Evolutionary conservation across 2,113 vertebrate genomes (phyloP).

Genomic region (Menidia beryllina): DNA sequence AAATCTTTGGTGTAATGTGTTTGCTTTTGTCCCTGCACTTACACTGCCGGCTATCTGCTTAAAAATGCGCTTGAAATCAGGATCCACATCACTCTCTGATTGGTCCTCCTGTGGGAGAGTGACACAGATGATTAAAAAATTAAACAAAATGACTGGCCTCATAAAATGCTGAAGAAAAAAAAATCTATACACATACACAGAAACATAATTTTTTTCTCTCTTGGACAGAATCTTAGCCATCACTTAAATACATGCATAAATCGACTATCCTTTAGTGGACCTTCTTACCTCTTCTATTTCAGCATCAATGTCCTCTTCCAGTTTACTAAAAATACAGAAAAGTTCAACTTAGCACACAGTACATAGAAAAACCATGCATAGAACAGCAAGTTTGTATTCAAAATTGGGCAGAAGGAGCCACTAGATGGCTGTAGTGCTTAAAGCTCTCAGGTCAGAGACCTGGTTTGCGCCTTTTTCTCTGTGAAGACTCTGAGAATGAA

Average conservation of each 20-base stretch:
- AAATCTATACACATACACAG: background rate
- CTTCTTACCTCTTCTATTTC: conserved; percentile 66
- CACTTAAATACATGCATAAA: too few species aligned
- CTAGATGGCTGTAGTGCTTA: conserved; percentile 25
- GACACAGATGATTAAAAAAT: background rate
- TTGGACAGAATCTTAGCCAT: background rate
- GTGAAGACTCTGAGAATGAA: conserved; percentile 90
- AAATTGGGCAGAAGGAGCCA: background rate
- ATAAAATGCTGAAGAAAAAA: too few species aligned
- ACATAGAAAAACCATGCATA: conserved; percentile 3
- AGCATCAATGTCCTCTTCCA: conserved; percentile 57
- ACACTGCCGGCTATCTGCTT: conserved; percentile 65
- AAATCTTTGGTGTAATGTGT: background rate
- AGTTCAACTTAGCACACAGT: background rate
- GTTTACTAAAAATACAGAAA: conserved; percentile 50
- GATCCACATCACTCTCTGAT: conserved; percentile 67
- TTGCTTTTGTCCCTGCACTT: background rate
- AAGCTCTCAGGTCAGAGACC: conserved; percentile 47
- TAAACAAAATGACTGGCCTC: background rate
- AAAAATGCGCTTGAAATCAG: conserved; percentile 63
- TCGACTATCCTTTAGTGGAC: too few species aligned
- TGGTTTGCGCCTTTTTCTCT: conserved; percentile 81
- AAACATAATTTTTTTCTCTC: background rate
- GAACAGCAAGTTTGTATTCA: background rate
- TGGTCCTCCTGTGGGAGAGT: conserved; percentile 44